phyloP scores from a whole-genome alignment of 2,888 invertebrate species.

The Standfussiana lucernea region DNA sequence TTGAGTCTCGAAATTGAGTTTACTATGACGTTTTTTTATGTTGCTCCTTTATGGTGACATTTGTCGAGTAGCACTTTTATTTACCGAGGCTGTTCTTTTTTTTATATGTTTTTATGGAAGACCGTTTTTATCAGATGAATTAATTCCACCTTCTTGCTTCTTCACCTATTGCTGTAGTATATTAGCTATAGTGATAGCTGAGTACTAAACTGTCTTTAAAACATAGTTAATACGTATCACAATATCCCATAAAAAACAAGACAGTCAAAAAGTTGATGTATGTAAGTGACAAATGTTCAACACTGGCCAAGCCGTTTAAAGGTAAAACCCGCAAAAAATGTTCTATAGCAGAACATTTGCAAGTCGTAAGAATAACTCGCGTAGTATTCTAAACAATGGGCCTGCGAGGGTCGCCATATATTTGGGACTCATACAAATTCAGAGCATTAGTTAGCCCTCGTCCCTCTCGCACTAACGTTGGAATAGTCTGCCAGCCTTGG shows the following conservation, averaged over 20 bases:
- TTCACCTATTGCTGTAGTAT: not conserved
- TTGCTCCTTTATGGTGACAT: not conserved
- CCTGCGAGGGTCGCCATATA: constrained; percentile 54
- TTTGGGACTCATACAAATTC: constrained; percentile 61
- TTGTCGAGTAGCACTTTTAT: not conserved
- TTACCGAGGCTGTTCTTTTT: not conserved
- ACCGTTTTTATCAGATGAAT: not conserved
- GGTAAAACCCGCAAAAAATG: constrained; percentile 50
- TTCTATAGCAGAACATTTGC: constrained; percentile 39
- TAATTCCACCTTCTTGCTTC: not conserved
- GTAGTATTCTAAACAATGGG: constrained; percentile 58
- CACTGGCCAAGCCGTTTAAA: constrained; percentile 17
- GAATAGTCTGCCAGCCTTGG: constrained; percentile 26
- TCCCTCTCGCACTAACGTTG: constrained; percentile 42
- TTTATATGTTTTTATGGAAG: not conserved
- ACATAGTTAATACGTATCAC: not conserved
- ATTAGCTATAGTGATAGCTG: not conserved
- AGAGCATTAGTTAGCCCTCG: constrained; percentile 59
- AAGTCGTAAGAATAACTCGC: constrained; percentile 55
- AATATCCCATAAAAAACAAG: not conserved
- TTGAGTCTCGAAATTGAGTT: constrained; percentile 3
- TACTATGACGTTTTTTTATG: not conserved
- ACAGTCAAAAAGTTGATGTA: not conserved
- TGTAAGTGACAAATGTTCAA: constrained; percentile 22
- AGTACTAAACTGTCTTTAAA: not conserved